phyloP scores from a whole-genome alignment of 1,140 invertebrate species.

The Drosophila setifemur region DNA sequence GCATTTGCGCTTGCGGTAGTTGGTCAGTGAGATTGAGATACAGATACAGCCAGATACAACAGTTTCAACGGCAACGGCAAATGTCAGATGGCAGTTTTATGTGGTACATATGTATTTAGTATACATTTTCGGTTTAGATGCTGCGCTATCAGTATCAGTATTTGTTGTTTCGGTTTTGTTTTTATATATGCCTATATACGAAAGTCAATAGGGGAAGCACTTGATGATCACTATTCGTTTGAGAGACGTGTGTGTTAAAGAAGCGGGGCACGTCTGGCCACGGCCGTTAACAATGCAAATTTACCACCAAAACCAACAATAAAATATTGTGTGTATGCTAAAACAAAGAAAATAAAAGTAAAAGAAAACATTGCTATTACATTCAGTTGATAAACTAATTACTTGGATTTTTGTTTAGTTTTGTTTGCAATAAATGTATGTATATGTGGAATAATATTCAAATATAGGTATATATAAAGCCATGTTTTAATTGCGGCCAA shows the following conservation, averaged over 20 bases:
- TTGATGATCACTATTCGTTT: constrained; percentile 62
- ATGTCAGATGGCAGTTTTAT: constrained; percentile 59
- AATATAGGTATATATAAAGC: constrained; percentile 51
- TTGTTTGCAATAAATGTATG: constrained; percentile 48
- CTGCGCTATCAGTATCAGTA: constrained; percentile 45
- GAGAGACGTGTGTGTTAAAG: constrained; percentile 68
- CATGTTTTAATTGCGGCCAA: constrained; percentile 65
- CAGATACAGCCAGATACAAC: constrained; percentile 43
- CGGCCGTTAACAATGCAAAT: constrained; percentile 79
- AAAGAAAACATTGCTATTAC: constrained; percentile 79
- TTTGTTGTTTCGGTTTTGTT: constrained; percentile 26
- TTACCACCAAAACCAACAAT: constrained; percentile 79
- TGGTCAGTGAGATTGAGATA: constrained; percentile 72
- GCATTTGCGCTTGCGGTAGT: constrained; percentile 55
- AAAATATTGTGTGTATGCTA: constrained; percentile 79
- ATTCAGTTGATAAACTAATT: constrained; percentile 63
- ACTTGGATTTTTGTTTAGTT: constrained; percentile 37
- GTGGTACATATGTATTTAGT: constrained; percentile 60
- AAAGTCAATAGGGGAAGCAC: constrained; percentile 44
- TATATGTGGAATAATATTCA: constrained; percentile 43
- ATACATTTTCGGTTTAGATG: constrained; percentile 65
- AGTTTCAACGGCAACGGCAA: constrained; percentile 51
- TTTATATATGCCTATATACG: constrained; percentile 59
- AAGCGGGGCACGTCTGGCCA: constrained; percentile 71
- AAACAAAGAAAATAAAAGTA: constrained; percentile 80